Percentiles rank a stretch among this genome's conserved stretches.
These are phyloP conservation scores for Uria lomvia DNA, from an alignment of 2,113 vertebrate genomes.

Conservation along the genomic window DNA sequence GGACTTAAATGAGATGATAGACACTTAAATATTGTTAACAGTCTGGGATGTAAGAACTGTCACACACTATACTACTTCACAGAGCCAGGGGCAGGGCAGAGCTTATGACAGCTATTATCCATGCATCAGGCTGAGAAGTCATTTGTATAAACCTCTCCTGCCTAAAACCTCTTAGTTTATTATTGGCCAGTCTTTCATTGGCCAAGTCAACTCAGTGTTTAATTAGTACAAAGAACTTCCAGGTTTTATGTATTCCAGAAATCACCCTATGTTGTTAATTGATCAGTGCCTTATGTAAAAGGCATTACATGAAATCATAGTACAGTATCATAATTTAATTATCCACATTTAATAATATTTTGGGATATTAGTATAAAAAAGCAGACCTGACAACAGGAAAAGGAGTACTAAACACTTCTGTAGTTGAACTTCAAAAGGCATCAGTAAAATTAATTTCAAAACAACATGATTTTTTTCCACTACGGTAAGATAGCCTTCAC, in stretches of 20 bases:
- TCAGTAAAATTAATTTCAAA: not conserved
- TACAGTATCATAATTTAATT: not conserved
- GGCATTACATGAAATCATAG: not conserved
- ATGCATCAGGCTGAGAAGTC: not conserved
- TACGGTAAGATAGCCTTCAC: not conserved
- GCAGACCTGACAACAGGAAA: not conserved
- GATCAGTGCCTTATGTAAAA: not conserved
- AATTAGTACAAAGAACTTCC: not conserved
- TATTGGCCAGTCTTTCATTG: not conserved
- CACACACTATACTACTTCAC: not conserved
- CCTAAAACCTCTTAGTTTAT: not conserved
- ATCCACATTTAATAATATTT: not conserved
- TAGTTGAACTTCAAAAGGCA: not conserved
- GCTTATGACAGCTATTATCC: not conserved
- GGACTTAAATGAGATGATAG: not conserved
- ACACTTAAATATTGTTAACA: not conserved
- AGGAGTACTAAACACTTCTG: not conserved
- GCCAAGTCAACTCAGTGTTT: not conserved
- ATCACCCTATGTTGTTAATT: not conserved
- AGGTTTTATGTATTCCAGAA: not conserved
- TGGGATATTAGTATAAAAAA: not conserved
- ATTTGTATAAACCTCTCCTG: not conserved
- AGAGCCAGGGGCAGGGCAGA: not conserved
- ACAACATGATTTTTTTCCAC: fast-evolving
- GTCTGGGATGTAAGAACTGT: not conserved